A percentile compares a stretch with the other conserved stretches of the same genome.
These are phyloP conservation scores for Conchocele bisecta DNA, from an alignment of 2,888 invertebrate species.

Conservation along the genomic window DNA sequence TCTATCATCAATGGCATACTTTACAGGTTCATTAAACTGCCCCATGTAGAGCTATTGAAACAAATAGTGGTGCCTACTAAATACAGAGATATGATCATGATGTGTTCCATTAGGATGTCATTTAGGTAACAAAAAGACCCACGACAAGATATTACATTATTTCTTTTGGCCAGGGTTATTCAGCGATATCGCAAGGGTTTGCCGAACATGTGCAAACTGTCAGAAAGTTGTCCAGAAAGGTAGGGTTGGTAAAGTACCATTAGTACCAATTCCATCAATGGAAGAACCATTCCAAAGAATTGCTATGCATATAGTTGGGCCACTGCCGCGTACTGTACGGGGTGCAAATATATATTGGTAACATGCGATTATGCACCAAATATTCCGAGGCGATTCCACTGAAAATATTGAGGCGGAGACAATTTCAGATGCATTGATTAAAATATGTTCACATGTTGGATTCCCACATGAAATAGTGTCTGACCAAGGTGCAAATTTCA, in stretches of 20 bases:
- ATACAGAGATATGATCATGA: background rate
- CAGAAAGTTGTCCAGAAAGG: background rate
- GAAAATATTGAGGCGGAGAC: background rate
- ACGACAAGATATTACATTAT: background rate
- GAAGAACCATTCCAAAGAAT: background rate
- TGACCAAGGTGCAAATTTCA: constrained; percentile 5
- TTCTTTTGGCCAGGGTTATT: constrained; percentile 11
- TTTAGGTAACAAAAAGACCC: background rate
- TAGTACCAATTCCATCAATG: constrained; percentile 6
- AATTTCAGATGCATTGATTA: background rate
- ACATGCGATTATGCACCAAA: constrained; percentile 7
- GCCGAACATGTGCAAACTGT: constrained; percentile 1
- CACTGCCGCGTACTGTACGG: background rate
- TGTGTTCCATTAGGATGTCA: background rate
- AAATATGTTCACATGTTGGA: background rate
- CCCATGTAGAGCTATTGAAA: background rate
- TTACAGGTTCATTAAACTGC: background rate
- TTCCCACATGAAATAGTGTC: background rate
- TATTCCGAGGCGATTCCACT: background rate
- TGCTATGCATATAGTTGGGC: constrained; percentile 3
- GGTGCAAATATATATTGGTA: constrained; percentile 1
- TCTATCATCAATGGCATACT: background rate
- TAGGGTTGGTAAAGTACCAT: background rate
- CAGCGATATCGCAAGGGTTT: background rate
- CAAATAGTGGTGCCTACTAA: background rate